Evolutionary conservation across 2,113 vertebrate genomes (phyloP), one percentile per base, ranked within the genome.

Genomic region (Periophthalmus modestus): DNA sequence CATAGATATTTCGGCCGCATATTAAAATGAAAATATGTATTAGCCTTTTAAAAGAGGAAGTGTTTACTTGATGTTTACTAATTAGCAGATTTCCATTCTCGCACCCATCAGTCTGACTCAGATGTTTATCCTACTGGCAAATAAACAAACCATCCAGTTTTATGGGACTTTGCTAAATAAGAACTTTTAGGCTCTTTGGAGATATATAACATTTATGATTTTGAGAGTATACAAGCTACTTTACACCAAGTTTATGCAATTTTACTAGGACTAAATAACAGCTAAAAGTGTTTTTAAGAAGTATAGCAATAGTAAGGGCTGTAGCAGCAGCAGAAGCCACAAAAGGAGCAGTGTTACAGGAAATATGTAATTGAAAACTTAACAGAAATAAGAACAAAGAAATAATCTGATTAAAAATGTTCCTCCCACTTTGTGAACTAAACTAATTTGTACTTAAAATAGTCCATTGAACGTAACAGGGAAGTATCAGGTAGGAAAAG

Each of bases 61-160:
- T 57, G 46, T 69, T 73, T 75, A 46, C 16, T 36, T 4, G 19
- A 11, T 66, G 47, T 83, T 75, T 52, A 50, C 50, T 85, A 83
- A 88, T 85, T 73, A 78, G 70, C 65, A 54, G 62, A 33, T 18
- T 75, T 55, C 70, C 54, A 67, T 69, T 78, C 34, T 55, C 23
- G 59, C 69, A 61, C 66, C 47, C 66, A 72, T 73, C 72, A 55
- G 66, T 75, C 14, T 69, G 65, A 80, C 79, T 67, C 67, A 73
- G 71, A 78, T 79, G 81, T 89, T 87, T 78, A 73, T 80, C 81
- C 83, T 72, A 21, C 21, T n/a, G 78, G 81, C 84, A 70, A 73
- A 48, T 24, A 78, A 88, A 85, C 80, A 79, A 54, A 33, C 69
- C 73, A 65, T 63, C 63, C 19, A 72, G 34, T 36, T 18, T 16